Evolutionary conservation across 2,888 invertebrate genomes (phyloP), one percentile per base, ranked within the genome.

Genomic region (Dromius quadrimaculatus): DNA sequence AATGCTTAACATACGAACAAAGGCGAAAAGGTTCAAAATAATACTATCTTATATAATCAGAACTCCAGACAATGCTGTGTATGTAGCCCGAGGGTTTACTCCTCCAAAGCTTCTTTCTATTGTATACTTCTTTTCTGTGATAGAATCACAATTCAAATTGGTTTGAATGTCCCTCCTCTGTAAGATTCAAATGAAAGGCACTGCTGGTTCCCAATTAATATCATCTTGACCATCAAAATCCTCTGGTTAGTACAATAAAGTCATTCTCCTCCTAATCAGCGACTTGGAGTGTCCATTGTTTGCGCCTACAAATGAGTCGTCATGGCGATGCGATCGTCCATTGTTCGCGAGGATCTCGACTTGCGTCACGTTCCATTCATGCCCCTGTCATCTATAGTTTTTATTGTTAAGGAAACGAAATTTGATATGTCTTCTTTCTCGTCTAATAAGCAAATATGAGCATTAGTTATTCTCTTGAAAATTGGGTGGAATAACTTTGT

Each of bases 221-320:
- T 13, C 41, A 41, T 54, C 50, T 54, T 54, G 50, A 54, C 50
- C 50, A 54, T 54, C 50, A 11, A 54, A 15, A 54, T 54, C 32
- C 28, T 23, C 11, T 22, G 3, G 22, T 17, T 22, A 2, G 9
- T 28, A 43, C 50, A 54, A 54, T 54, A 54, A 54, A 23, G 23
- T 28, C 50, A 54, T 54, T 54, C 50, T 28, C 28, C 28, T 54
- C 50, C 50, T 54, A 54, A 54, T 54, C 50, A 54, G 50, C 9
- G 50, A 54, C 50, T 23, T 23, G 50, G 50, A 54, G 50, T 54
- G 50, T 54, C 50, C 50, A 28, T 54, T 54, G 50, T 54, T 54
- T 54, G 41, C 15, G 41, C 41, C 15, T 28, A 23, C 28, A 23
- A 54, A 54, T 54, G 50, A 54, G 20, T 47, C 50, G 50, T 28